Evolutionary conservation across 2,888 invertebrate species (phyloP).

Genomic region (Drosophila mettleri): DNA sequence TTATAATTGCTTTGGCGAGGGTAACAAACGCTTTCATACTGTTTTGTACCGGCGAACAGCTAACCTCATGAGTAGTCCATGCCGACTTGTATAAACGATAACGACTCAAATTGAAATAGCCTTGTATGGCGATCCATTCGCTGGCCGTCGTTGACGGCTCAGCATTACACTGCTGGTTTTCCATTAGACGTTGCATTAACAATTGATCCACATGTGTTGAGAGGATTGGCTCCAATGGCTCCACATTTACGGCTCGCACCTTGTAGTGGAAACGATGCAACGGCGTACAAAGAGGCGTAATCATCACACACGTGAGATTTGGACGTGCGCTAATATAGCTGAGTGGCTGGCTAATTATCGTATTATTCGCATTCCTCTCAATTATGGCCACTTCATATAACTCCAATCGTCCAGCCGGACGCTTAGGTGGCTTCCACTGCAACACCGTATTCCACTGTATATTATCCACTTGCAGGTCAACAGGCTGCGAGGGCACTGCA

Average conservation of each 20-base stretch:
- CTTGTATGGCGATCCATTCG: constrained; percentile 24
- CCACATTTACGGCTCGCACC: constrained; percentile 83
- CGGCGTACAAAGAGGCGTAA: constrained; percentile 53
- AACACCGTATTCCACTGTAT: constrained; percentile 56
- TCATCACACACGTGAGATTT: constrained; percentile 54
- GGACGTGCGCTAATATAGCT: constrained; percentile 53
- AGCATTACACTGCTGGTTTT: constrained; percentile 24
- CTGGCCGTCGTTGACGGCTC: constrained; percentile 12
- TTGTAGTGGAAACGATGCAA: constrained; percentile 48
- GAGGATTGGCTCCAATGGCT: constrained; percentile 2
- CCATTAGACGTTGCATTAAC: not conserved
- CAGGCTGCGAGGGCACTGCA: constrained; percentile 77
- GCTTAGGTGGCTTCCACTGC: constrained; percentile 86
- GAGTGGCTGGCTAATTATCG: constrained; percentile 51
- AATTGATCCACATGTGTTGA: not conserved
- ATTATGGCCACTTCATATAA: constrained; percentile 86
- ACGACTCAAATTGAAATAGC: constrained; percentile 47
- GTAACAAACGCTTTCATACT: constrained; percentile 30
- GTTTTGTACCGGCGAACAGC: constrained; percentile 44
- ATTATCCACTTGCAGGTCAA: constrained; percentile 25
- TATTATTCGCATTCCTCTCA: constrained; percentile 60
- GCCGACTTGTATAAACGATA: constrained; percentile 71
- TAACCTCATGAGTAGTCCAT: constrained; percentile 56
- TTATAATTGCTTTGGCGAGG: no score
- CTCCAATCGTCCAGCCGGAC: constrained; percentile 87